A percentile compares a stretch with the other conserved stretches of the same genome.
Evolutionary conservation across 2,888 invertebrate genomes (phyloP).

Genomic region (Cephalotes varians): DNA sequence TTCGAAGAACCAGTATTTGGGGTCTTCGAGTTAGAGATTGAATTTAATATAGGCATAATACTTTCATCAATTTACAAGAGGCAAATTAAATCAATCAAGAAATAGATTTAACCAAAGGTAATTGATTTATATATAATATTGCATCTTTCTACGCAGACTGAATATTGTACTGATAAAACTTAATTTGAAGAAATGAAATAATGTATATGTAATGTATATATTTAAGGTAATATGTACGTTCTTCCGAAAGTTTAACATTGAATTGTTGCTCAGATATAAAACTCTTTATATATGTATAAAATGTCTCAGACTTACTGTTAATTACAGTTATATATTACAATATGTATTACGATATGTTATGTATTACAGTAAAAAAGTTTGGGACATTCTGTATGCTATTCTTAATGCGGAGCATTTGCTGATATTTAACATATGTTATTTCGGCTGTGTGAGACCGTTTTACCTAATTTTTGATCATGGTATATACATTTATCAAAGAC

Average conservation of each 20-base stretch:
- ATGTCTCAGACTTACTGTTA: neutral
- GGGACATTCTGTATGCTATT: neutral
- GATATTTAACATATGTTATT: slow-evolving; percentile 17
- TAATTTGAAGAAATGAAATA: slow-evolving; percentile 16
- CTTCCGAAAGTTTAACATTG: slow-evolving; percentile 20
- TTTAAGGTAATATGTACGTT: slow-evolving; percentile 24
- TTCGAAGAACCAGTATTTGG: slow-evolving; percentile 96
- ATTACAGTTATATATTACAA: too few species aligned
- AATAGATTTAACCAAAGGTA: slow-evolving; percentile 63
- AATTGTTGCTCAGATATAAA: slow-evolving; percentile 45
- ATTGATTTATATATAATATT: slow-evolving; percentile 51
- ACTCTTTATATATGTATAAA: neutral
- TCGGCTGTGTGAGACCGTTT: slow-evolving; percentile 54
- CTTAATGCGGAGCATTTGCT: neutral
- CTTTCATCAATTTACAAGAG: slow-evolving; percentile 19
- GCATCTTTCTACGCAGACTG: slow-evolving; percentile 54
- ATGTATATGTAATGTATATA: neutral
- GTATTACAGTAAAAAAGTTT: neutral
- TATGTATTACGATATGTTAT: too few species aligned
- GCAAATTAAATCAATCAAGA: slow-evolving; percentile 11
- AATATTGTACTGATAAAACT: slow-evolving; percentile 58
- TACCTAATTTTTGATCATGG: slow-evolving; percentile 20
- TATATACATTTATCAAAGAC: neutral
- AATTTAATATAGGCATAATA: slow-evolving; percentile 37
- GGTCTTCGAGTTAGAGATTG: slow-evolving; percentile 93